phyloP scores from a whole-genome alignment of 1,140 invertebrate genomes.

The Caenorhabditis briggsae region DNA sequence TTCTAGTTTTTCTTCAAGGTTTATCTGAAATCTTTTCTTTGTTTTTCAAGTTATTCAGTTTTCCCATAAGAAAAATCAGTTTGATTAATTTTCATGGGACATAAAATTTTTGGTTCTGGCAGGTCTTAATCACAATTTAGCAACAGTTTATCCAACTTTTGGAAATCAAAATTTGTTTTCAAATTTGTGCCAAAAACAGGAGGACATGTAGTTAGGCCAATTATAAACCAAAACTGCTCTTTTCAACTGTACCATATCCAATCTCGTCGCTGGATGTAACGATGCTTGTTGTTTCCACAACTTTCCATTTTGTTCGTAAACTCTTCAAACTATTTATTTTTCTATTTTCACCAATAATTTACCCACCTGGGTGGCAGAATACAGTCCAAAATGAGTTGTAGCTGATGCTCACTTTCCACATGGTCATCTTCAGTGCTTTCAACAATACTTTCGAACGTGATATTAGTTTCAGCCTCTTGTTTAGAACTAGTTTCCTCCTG shows the following conservation, averaged over 20 bases:
- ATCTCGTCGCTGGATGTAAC: constrained; percentile 91
- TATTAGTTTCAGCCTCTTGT: constrained; percentile 9
- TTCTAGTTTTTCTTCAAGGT: constrained; percentile 94
- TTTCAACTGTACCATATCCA: constrained; percentile 84
- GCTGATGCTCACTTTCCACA: constrained; percentile 76
- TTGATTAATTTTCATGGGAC: background rate
- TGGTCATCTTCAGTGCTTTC: constrained; percentile 45
- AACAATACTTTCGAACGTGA: constrained; percentile 39
- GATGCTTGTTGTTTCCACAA: constrained; percentile 84
- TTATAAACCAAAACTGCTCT: too few species aligned
- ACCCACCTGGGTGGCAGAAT: constrained; percentile 88
- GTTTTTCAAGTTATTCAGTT: background rate
- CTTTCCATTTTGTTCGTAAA: constrained; percentile 80
- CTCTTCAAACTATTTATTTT: constrained; percentile 81
- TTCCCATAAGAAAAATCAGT: too few species aligned
- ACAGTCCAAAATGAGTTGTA: constrained; percentile 91
- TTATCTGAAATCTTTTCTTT: constrained; percentile 80
- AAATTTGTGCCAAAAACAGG: too few species aligned
- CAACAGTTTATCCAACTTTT: too few species aligned
- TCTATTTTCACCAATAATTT: background rate
- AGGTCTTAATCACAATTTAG: too few species aligned
- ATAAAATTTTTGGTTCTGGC: background rate
- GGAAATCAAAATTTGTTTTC: too few species aligned
- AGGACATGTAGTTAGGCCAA: too few species aligned
- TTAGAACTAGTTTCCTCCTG: constrained; percentile 2